phyloP scores from a whole-genome alignment of 92 coral and sea anemone species.

The Heteractis magnifica region DNA sequence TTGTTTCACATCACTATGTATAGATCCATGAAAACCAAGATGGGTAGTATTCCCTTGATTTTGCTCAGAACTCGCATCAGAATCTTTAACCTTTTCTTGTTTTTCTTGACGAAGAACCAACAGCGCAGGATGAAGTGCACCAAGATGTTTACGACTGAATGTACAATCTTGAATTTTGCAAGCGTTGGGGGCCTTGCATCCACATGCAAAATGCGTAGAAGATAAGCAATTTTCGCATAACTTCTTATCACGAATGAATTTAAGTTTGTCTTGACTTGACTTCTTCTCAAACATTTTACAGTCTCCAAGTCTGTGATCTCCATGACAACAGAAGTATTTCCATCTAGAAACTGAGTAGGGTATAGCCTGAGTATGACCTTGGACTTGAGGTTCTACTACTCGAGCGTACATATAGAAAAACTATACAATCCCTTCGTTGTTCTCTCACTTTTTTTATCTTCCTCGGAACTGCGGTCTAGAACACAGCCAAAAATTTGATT shows the following conservation, averaged over 20 bases:
- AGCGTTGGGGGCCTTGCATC: conserved; percentile 36
- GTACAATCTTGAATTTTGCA: conserved; percentile 36
- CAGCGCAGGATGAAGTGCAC: conserved; percentile 39
- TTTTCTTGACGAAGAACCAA: conserved; percentile 8
- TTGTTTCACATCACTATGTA: conserved; percentile 24
- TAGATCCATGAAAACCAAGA: not conserved
- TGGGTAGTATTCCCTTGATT: not conserved
- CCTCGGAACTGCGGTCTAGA: conserved; percentile 3
- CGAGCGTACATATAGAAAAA: not conserved
- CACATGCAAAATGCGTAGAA: conserved; percentile 41
- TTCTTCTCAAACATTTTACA: conserved; percentile 28
- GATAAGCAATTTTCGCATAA: conserved; percentile 53
- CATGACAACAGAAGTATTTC: conserved; percentile 35
- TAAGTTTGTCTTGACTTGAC: conserved; percentile 38
- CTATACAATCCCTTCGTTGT: not conserved
- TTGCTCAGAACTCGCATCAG: not conserved
- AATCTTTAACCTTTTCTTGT: conserved; percentile 1
- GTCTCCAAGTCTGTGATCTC: conserved; percentile 28
- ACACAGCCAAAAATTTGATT: conserved; percentile 36
- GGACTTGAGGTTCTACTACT: not conserved
- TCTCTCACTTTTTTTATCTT: conserved; percentile 17
- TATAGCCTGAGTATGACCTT: not conserved
- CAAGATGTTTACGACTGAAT: conserved; percentile 48
- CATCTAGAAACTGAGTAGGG: not conserved
- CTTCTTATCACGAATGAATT: conserved; percentile 30